Evolutionary conservation across 2,113 vertebrate species (phyloP).

Genomic region (Synchiropus splendidus): DNA sequence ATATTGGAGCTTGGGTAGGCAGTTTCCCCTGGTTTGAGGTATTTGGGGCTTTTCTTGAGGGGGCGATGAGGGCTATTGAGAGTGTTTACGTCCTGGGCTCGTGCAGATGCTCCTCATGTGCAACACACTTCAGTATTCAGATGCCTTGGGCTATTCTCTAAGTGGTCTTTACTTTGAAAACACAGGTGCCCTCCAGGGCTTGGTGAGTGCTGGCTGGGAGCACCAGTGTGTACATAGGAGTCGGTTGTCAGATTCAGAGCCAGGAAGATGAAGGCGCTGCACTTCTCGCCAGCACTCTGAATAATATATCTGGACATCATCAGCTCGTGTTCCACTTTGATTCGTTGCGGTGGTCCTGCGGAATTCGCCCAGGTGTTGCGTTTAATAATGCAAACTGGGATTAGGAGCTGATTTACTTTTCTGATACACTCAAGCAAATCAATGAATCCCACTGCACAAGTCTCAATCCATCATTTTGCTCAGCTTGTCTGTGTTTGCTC

Average conservation of each 20-base stretch:
- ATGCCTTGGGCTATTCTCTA: conserved; percentile 67
- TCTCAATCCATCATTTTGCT: conserved; percentile 46
- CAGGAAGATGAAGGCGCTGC: conserved; percentile 34
- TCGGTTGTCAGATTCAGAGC: conserved; percentile 28
- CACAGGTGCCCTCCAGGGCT: conserved; percentile 65
- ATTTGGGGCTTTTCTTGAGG: conserved; percentile 42
- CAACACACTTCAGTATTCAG: conserved; percentile 55
- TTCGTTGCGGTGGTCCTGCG: conserved; percentile 57
- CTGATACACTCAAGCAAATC: conserved; percentile 65
- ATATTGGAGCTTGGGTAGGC: conserved; percentile 22
- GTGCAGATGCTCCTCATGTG: conserved; percentile 54
- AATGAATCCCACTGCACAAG: conserved; percentile 58
- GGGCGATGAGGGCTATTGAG: conserved; percentile 47
- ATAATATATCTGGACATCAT: conserved; percentile 70
- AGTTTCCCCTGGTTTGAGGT: conserved; percentile 27
- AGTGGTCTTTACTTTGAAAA: conserved; percentile 74
- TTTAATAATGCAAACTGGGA: conserved; percentile 68
- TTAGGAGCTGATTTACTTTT: conserved; percentile 56
- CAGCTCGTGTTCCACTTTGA: conserved; percentile 60
- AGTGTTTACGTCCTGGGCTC: conserved; percentile 58
- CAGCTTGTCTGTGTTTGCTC: conserved; percentile 33
- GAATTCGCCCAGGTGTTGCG: conserved; percentile 65
- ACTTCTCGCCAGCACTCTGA: conserved; percentile 47
- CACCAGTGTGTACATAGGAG: conserved; percentile 37
- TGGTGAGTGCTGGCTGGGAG: conserved; percentile 52